These are phyloP conservation scores for Eupithecia tripunctaria DNA, from an alignment of 2,888 invertebrate species.

Conservation along the genomic window DNA sequence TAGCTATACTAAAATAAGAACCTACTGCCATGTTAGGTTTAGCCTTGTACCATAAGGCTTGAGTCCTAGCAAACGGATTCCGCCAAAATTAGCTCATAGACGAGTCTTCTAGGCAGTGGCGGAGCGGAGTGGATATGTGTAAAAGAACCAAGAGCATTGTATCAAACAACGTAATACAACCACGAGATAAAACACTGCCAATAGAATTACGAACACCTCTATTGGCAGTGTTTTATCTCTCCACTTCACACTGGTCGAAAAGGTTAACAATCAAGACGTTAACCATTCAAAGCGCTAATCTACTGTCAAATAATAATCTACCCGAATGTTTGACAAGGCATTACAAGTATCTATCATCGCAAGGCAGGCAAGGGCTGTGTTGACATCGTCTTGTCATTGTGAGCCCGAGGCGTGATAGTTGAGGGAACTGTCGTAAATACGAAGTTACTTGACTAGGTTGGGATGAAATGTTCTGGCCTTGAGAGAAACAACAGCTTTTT, in stretches of 20 bases:
- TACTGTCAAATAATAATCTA: slow-evolving; percentile 32
- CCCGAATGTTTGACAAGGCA: slow-evolving; percentile 54
- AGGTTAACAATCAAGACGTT: slow-evolving; percentile 11
- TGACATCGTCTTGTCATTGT: slow-evolving; percentile 64
- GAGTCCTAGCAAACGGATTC: neutral
- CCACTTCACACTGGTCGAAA: slow-evolving; percentile 11
- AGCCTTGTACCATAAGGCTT: neutral
- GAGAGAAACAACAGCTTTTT: neutral
- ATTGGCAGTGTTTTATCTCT: neutral
- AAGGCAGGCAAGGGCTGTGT: slow-evolving; percentile 54
- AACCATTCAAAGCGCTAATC: slow-evolving; percentile 8
- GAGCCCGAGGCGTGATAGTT: slow-evolving; percentile 61
- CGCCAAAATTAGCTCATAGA: neutral
- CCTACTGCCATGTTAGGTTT: too few species aligned
- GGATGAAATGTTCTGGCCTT: neutral
- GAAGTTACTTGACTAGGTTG: neutral
- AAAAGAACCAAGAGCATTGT: neutral
- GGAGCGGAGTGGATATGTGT: neutral
- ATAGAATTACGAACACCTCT: too few species aligned
- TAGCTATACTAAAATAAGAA: neutral
- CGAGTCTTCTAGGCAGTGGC: too few species aligned
- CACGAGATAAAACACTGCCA: too few species aligned
- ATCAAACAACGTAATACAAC: neutral
- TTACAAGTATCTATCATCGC: slow-evolving; percentile 53
- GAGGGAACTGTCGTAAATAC: slow-evolving; percentile 21